Evolutionary conservation across 1,140 invertebrate species (phyloP).

Genomic region (Cydia amplana): DNA sequence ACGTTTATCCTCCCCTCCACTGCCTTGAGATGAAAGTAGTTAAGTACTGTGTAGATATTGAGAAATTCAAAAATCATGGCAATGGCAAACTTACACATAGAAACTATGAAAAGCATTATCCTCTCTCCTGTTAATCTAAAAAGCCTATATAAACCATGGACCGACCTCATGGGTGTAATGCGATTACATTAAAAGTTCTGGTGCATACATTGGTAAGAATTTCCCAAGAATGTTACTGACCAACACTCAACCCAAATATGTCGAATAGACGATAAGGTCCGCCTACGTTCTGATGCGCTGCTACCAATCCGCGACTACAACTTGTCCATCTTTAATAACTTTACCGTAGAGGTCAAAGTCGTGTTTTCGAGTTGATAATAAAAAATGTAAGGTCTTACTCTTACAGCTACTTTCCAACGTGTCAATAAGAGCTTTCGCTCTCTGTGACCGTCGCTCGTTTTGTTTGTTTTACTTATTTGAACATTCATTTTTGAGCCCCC

Average conservation of each 20-base stretch:
- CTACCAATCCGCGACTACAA: slow-evolving; percentile 11
- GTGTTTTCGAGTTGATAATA: slow-evolving; percentile 19
- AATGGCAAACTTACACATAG: too few species aligned
- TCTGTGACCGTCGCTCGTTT: slow-evolving; percentile 63
- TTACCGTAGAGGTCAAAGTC: slow-evolving; percentile 35
- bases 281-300: slow-evolving; percentile 41
- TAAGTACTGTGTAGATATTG: too few species aligned
- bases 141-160: too few species aligned
- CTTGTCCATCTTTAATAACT: slow-evolving; percentile 25
- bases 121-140: too few species aligned
- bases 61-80: too few species aligned
- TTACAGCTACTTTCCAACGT: slow-evolving; percentile 66
- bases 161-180: too few species aligned
- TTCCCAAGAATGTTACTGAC: slow-evolving; percentile 40
- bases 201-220: slow-evolving; percentile 31
- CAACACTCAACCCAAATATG: slow-evolving; percentile 52
- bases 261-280: slow-evolving; percentile 49
- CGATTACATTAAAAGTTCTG: background rate
- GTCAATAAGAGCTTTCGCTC: slow-evolving; percentile 76
- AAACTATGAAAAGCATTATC: too few species aligned
- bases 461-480: slow-evolving; percentile 66
- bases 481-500: slow-evolving; percentile 52
- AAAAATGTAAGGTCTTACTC: slow-evolving; percentile 45
- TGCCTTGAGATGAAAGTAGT: too few species aligned
- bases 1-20: too few species aligned